Percentiles rank a stretch among this genome's conserved stretches.
These are phyloP conservation scores for Hypsibius dujardini DNA, from an alignment of 1,140 invertebrate genomes.

Conservation along the genomic window DNA sequence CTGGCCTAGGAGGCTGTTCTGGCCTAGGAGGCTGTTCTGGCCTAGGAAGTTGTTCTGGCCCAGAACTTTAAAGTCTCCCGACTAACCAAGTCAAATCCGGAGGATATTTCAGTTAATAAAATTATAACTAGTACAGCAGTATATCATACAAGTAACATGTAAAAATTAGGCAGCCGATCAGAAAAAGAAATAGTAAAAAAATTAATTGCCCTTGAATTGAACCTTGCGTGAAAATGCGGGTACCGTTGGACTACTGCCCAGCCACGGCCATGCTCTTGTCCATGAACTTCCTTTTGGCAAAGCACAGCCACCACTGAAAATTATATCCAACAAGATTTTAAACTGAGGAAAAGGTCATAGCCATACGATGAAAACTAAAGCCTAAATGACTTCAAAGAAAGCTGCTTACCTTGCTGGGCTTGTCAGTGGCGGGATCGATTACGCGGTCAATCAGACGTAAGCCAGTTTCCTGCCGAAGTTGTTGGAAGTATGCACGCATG, in stretches of 20 bases:
- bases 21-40: too few relatives aligned
- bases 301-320: constrained; percentile 88
- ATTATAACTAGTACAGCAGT: too few relatives aligned
- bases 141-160: too few relatives aligned
- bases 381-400: background rate
- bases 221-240: too few relatives aligned
- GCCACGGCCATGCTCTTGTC: constrained; percentile 75
- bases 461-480: constrained; percentile 86
- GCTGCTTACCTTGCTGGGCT: constrained; percentile 59
- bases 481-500: constrained; percentile 78
- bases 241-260: constrained; percentile 29
- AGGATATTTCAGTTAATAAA: too few relatives aligned
- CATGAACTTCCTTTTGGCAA: constrained; percentile 98
- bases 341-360: background rate
- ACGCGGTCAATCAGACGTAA: constrained; percentile 73
- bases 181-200: too few relatives aligned
- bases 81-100: too few relatives aligned
- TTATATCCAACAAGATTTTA: constrained; percentile 19
- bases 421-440: constrained; percentile 68
- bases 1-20: too few relatives aligned
- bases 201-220: background rate
- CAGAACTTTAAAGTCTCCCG: too few relatives aligned
- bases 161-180: too few relatives aligned
- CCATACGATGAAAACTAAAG: background rate
- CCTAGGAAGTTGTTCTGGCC: too few relatives aligned